Evolutionary conservation across 2,797 vertebrate genomes (phyloP), one percentile per base, ranked within the genome.

Genomic region (Psittacula derbiana): DNA sequence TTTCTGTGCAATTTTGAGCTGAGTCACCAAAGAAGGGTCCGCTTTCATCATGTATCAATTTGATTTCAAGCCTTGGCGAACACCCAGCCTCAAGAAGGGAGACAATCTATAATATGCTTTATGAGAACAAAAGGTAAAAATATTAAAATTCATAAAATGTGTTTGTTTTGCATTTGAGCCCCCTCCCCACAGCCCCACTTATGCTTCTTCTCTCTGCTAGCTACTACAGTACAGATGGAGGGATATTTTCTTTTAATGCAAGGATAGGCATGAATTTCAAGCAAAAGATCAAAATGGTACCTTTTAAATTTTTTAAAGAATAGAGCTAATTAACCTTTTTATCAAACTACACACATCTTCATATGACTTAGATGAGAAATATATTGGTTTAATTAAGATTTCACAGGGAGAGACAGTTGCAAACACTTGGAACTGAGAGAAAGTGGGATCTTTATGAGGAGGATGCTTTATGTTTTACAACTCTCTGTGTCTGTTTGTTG

Each of bases 361-460:
- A 96, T 84, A 91, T 95, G 65, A 88, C 70, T 85, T 91, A 92
- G 82, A 95, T 25, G 58, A 61, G 75, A 95, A 97, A 97, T 91
- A 64, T 96, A 95, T 75, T 64, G 24, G 49, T 96, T 97, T 97
- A 97, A 98, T 97, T 97, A 98, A 95, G 82, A 94, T 96, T 96
- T 96, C 57, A n/a, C 89, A 80, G 82, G 91, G 81, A 94, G 86
- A 95, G 65, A 97, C 92, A 88, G 96, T 87, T 83, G 87, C 88
- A 95, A 95, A 82, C 17, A 28, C 73, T 92, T 80, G 53, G 65
- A 96, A 92, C 75, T 78, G 64, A 90, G 82, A 95, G 80, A 73
- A 73, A 95, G 87, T 43, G 21, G 79, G 72, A 90, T 92, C 73
- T 92, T 95, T 95, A 93, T 62, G 58, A 86, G 79, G 60, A 92